Evolutionary conservation across 2,888 invertebrate genomes (phyloP), one percentile per base, ranked within the genome.

Genomic region (Hoplodrina ambigua): DNA sequence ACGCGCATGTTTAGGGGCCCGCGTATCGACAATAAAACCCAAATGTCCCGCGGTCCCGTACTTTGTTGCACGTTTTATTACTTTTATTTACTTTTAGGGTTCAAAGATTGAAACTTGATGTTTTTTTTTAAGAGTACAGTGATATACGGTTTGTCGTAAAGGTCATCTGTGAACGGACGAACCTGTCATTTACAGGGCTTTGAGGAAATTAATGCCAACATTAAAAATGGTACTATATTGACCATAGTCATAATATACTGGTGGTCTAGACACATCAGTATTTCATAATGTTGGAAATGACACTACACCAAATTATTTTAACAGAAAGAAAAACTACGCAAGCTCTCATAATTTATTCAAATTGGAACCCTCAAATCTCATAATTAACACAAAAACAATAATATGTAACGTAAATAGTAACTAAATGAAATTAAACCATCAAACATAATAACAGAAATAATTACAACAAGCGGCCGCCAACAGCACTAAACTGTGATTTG

Each of bases 21-120:
- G 82, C 83, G 81, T 82, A 75, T 78, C 84, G 83, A 83, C 75
- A 80, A 78, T 82, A 82, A 83, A 82, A 83, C 78, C 75, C 75
- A 63, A 82, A 80, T 61, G 80, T 77, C 80, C 78, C 78, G 69
- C 75, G 66, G 73, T 67, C 75, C 72, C 62, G 78, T 74, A 77
- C 69, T 82, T 77, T 77, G 73, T 80, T 67, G 72, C 84, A 82
- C 84, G 82, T 83, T 83, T 84, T 83, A 83, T 83, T 84, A 73
- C 78, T 80, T 83, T 81, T 83, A 83, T 83, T 83, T 83, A 81
- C 82, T 83, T 77, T 82, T 77, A 69, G 75, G 81, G 79, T 71
- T 74, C 64, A 72, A 69, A 68, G 71, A 82, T 80, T 83, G 82
- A 83, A 79, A 76, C 53, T 70, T 69, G 68, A 78, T 75, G 82